Conservation (phyloP, 1,140 invertebrate genomes). For the Hycleus cichorii region DNA sequence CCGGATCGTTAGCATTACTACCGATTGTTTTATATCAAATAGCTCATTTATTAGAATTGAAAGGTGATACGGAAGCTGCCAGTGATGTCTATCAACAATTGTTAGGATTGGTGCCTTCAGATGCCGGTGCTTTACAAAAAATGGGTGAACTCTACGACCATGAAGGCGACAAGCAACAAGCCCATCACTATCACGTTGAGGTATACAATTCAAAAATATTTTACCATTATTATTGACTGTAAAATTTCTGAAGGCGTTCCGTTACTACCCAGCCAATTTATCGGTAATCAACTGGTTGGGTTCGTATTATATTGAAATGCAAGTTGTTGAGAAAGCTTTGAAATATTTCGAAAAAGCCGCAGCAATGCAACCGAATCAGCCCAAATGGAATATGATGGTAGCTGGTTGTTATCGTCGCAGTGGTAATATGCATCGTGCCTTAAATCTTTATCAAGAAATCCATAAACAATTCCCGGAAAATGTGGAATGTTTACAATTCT, state of each 20-base stretch:
- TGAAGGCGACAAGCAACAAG: slow-evolving; percentile 83
- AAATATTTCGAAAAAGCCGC: slow-evolving; percentile 82
- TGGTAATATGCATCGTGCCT: slow-evolving; percentile 72
- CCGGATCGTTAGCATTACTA: slow-evolving; percentile 47
- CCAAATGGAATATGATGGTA: slow-evolving; percentile 77
- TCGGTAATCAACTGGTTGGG: slow-evolving; percentile 87
- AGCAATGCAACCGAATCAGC: slow-evolving; percentile 77
- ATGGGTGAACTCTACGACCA: slow-evolving; percentile 79
- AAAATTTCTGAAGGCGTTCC: slow-evolving; percentile 60
- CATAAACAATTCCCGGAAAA: slow-evolving; percentile 77
- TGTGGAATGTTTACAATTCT: slow-evolving; percentile 76
- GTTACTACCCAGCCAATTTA: slow-evolving; percentile 84
- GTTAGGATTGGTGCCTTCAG: slow-evolving; percentile 74
- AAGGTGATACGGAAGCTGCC: slow-evolving; percentile 70
- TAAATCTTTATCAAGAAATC: slow-evolving; percentile 73
- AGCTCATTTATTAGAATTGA: slow-evolving; percentile 70
- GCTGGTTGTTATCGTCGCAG: slow-evolving; percentile 75
- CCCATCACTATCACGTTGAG: slow-evolving; percentile 87
- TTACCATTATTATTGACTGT: background rate
- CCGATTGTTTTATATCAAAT: slow-evolving; percentile 83
- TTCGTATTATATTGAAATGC: slow-evolving; percentile 84
- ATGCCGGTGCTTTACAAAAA: slow-evolving; percentile 74
- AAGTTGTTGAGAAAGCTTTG: slow-evolving; percentile 82
- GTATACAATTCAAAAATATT: slow-evolving; percentile 42
- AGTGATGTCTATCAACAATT: slow-evolving; percentile 79